Evolutionary conservation across 2,113 vertebrate species (phyloP), one percentile per base, ranked within the genome.

Genomic region (Eptatretus burgeri): DNA sequence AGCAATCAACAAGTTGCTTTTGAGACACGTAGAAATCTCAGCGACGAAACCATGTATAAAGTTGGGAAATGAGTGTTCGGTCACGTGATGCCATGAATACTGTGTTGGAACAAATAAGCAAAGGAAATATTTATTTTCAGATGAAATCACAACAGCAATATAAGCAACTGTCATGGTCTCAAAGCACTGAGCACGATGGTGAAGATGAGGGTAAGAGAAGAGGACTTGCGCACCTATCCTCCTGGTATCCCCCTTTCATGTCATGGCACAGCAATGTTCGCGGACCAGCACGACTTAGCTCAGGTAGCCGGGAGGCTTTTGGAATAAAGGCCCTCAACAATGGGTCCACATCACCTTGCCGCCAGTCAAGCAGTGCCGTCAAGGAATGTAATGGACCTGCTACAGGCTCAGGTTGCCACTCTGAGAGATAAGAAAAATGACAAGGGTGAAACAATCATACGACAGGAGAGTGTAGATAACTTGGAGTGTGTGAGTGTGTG

Each of bases 201-300:
- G 5, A 60, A 19, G 16, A 60, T 10, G 27, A 41, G 27, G 27
- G 27, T 41, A 41, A 41, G 27, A 41, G 27, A 41, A 41, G 27
- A 41, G 27, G 51, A 12, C 62, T 49, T 67, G n/a, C 11, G 1
- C 69, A 89, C 91, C 78, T 82, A 79, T 96, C 91, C 2, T 84
- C 81, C 64, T 87, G 69, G 72, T 95, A 98, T 2, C 91, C 89
- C 0, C 87, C 85, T 69, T 78, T 81, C 87, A 98, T 88, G 71
- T 98, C 91, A 1, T 98, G 91, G 68, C 83, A 93, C 67, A 98
- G 72, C 68, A 98, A 68, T 0, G 89, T 98, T 64, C 80, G 76
- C 12, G 72, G 76, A 16, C 53, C 53, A 16, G 16, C 53, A 10
- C 16, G 53, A 19, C 19, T 19, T 19, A 1, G 16, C 12, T n/a